Base-by-base conservation (phyloP, 2,797 vertebrate genomes). In the Jordanella pulchra region DNA sequence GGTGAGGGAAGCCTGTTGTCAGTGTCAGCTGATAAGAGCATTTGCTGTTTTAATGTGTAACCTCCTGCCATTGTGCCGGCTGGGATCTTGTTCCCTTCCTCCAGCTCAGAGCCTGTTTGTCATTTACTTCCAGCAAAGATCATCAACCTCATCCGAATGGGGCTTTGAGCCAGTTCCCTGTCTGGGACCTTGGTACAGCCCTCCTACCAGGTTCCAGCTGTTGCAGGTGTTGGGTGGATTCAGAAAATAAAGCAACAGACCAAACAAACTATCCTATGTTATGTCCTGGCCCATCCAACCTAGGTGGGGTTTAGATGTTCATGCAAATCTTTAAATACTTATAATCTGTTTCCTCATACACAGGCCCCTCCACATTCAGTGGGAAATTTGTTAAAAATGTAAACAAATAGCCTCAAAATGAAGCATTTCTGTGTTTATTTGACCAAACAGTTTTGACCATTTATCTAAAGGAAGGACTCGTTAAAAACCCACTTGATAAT, bases 11-110 rank as follows among this genome's bases (percentile, higher is more conserved):
- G 78, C 6, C 76, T 86, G 79, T 56, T 82, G 80, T 83, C 71
- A 76, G 44, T 64, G 48, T 56, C 25, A 44, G 47, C 82, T 73
- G 85, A 87, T 87, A 84, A 87, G 71, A 82, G 54, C 39, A 23
- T 30, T 3, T 39, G 45, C 67, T 4, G 25, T 54, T 80, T 75
- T 74, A 64, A 79, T 10, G 30, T 54, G 68, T 1, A 73, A 77
- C 84, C 85, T 91, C 84, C 86, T 89, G 79, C 74, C 56, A 83
- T 88, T 89, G 88, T 91, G 56, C 75, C 32, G 68, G 23, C 68
- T 69, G 71, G 56, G 76, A 71, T 83, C 70, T 71, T 55, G 69
- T 75, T 80, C 84, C 78, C 78, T 82, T 86, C 75, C 50, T 82
- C 63, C 60, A 51, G 30, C 71, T 67, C 53, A 47, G 50, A 58